Percentiles rank a stretch among this genome's conserved stretches.
phyloP scores from a whole-genome alignment of 2,113 vertebrate genomes.

The Acanthochromis polyacanthus region DNA sequence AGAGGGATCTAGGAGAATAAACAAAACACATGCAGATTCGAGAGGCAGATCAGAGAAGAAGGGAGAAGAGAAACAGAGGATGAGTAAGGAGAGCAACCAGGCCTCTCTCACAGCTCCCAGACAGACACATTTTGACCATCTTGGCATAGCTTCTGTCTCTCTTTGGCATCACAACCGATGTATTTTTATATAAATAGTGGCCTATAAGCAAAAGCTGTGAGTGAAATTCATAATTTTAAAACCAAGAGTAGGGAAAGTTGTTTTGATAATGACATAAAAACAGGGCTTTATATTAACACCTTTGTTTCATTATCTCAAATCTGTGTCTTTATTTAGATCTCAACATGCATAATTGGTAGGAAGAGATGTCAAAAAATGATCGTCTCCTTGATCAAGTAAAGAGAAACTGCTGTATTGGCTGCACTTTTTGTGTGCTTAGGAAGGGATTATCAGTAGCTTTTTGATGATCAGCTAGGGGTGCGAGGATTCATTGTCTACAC shows the following conservation, averaged over 20 bases:
- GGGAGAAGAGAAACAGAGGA: background rate
- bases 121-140: background rate
- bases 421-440: background rate
- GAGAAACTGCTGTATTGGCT: background rate
- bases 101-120: background rate
- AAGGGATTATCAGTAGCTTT: background rate
- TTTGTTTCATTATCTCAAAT: background rate
- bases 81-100: background rate
- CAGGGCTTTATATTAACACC: background rate
- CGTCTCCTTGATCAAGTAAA: background rate
- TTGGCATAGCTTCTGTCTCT: background rate
- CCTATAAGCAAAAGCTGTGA: too few species aligned
- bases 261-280: slow-evolving; percentile 7
- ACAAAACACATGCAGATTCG: slow-evolving; percentile 3
- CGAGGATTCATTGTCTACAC: too few species aligned
- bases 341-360: background rate
- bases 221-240: too few species aligned
- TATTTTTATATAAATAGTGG: background rate
- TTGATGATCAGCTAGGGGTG: background rate
- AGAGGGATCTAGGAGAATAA: slow-evolving; percentile 3
- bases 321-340: background rate
- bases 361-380: background rate
- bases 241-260: background rate
- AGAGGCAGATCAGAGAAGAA: background rate
- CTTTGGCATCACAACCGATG: slow-evolving; percentile 4